These are phyloP conservation scores for Megaleporinus macrocephalus DNA, from an alignment of 2,113 vertebrate genomes.

Conservation along the genomic window DNA sequence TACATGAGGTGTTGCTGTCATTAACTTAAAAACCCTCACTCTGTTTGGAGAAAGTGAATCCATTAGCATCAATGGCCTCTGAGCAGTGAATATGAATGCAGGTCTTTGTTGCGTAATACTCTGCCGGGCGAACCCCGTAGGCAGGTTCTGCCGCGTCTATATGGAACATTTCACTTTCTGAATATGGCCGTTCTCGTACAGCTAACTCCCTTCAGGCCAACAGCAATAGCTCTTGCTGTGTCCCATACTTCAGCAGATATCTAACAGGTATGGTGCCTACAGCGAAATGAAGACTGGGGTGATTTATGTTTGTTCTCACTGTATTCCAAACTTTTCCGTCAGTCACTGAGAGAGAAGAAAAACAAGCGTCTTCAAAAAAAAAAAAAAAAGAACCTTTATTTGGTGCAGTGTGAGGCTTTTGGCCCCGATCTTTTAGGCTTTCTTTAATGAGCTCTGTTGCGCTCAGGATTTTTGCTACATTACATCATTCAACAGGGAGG, in stretches of 20 bases:
- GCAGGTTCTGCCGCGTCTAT: not conserved
- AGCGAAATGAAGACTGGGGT: not conserved
- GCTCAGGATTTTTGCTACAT: conserved; percentile 44
- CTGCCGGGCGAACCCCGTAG: not conserved
- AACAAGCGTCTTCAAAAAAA: conserved; percentile 4
- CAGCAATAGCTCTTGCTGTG: not conserved
- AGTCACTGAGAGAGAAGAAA: not conserved
- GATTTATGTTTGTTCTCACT: conserved; percentile 1
- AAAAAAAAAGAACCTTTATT: conserved; percentile 33
- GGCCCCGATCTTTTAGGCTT: not conserved
- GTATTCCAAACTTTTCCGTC: not conserved
- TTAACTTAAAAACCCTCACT: not conserved
- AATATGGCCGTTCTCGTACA: not conserved
- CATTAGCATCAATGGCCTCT: not conserved
- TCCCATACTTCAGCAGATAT: not conserved
- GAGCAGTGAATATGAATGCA: not conserved
- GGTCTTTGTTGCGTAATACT: not conserved
- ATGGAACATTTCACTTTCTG: not conserved
- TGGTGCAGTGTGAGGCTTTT: conserved; percentile 1
- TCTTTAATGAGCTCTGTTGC: conserved; percentile 7
- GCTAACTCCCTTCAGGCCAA: not conserved
- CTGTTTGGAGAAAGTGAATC: no score
- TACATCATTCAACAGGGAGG: conserved; percentile 40
- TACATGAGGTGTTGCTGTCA: not conserved
- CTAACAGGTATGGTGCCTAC: not conserved